Evolutionary conservation across 2,797 vertebrate genomes (phyloP), one percentile per base, ranked within the genome.

Genomic region (Eulemur rubriventer): DNA sequence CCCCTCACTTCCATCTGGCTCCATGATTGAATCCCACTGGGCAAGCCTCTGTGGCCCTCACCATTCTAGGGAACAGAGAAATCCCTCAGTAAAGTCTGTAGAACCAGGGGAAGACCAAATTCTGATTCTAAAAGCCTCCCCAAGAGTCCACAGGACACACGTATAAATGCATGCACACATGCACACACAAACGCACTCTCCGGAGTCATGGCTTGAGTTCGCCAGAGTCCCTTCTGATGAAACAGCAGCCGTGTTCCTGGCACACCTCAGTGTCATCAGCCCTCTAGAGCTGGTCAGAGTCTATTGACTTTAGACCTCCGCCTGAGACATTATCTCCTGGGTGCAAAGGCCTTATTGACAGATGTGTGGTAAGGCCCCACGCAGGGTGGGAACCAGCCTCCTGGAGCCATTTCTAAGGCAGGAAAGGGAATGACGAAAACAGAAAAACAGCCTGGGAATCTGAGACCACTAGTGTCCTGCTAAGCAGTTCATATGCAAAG

Each of bases 301-400:
- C 24, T 80, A 9, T 76, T 63, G 89, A 96, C 80, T 38, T 61
- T 30, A 70, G 63, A 4, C 76, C n/a, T 97, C 81, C 61, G 86
- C 38, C 76, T 12, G 75, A 97, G 73, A 95, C 73, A 17, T 85
- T 92, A 89, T 61, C 63, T 89, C 91, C 73, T 59, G 85, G 92
- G 88, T 73, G 38, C 92, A 96, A 92, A 52, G 86, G 75, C 83
- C 43, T 96, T 83, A 22, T 78, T 52, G 89, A 30, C 96, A 78
- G 52, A 86, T 96, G 85, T 89, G 43, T 92, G 84, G 57, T 13
- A 0, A 6, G 18, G 50, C 28, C 78, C 85, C 81, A 57, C 0
- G 1, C 22, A 0, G n/a, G 28, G 33, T 30, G 18, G 75, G 80
- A 89, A 65, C n/a, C 30, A 1, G 11, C 61, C 89, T 41, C 24